Evolutionary conservation across 2,888 invertebrate species (phyloP), one percentile per base, ranked within the genome.

Genomic region (Drosophila melanosoma): DNA sequence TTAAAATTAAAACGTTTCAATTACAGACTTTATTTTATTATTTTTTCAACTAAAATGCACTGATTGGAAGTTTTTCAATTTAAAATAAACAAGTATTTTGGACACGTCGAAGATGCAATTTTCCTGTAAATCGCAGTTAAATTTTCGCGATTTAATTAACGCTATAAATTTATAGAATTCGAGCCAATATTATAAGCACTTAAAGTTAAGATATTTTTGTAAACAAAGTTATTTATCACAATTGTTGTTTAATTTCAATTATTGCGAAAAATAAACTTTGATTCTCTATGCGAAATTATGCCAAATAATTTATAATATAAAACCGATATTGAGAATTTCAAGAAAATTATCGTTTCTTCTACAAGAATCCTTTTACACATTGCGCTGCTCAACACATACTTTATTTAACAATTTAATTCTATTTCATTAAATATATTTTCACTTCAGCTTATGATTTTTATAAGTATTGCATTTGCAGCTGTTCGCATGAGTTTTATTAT

Each of bases 401-500:
- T 53, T 35, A 20, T 23, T 35, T 8, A 23, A 26, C 4, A 15
- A 15, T 0, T 23, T 23, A 36, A 17, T 54, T 54, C 1, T 11
- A 35, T 33, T 53, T 35, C 3, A 53, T 53, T 35, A 26, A 7
- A 53, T 12, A 29, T 5, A 36, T 53, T 45, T 23, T 23, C 4
- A 65, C 20, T 54, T 53, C 2, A 20, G 48, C 11, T 48, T 11
- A 51, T 42, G 26, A 29, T 56, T 58, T 68, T 23, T 23, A 12
- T 15, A 40, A 53, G 12, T 48, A 17, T 36, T 20, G 69, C 42
- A 38, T 17, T 60, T 52, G 15, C 36, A 45, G 71, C 60, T 71
- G 71, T 71, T 70, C 54, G 70, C 36, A 51, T 71, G 36, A 52
- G 48, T 10, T 70, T 20, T 51, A 26, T 35, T 15, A 17, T 29